A percentile compares a stretch with the other conserved stretches of the same genome.
Conservation (phyloP, 2,888 invertebrate species). For the Zelleria hepariella region DNA sequence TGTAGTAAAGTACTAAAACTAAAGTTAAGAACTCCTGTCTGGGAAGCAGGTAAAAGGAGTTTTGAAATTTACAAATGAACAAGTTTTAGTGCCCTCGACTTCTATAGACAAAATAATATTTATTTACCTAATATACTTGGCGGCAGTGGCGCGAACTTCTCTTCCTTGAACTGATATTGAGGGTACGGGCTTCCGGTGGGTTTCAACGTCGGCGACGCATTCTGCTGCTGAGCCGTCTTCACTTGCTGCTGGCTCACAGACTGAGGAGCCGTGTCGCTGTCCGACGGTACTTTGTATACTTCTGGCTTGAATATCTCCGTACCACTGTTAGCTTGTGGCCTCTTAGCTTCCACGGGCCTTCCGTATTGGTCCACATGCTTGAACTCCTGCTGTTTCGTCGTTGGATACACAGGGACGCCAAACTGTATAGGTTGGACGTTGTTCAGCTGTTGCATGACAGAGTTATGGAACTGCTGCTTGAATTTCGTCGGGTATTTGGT, state of each 20-base stretch:
- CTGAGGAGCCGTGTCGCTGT: slow-evolving; percentile 50
- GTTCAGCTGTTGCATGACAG: slow-evolving; percentile 49
- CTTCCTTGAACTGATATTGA: slow-evolving; percentile 50
- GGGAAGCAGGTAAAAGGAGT: no score
- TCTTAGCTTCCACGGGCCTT: slow-evolving; percentile 37
- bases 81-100: no score
- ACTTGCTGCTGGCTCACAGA: slow-evolving; percentile 48
- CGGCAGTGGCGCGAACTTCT: slow-evolving; percentile 34
- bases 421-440: slow-evolving; percentile 55
- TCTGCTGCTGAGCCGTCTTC: slow-evolving; percentile 58
- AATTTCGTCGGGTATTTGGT: slow-evolving; percentile 48
- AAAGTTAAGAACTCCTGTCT: no score
- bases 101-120: not conserved
- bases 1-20: no score
- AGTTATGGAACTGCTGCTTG: slow-evolving; percentile 43
- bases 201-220: not conserved
- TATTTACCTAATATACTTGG: slow-evolving; percentile 55
- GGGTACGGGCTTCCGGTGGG: slow-evolving; percentile 35
- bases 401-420: not conserved
- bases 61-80: no score
- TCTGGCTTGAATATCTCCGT: slow-evolving; percentile 56
- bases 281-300: slow-evolving; percentile 48
- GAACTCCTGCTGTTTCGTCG: not conserved
- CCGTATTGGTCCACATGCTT: slow-evolving; percentile 48
- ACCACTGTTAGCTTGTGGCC: slow-evolving; percentile 26